Conservation (phyloP, 2,888 invertebrate species). For the Drosophila merina region DNA sequence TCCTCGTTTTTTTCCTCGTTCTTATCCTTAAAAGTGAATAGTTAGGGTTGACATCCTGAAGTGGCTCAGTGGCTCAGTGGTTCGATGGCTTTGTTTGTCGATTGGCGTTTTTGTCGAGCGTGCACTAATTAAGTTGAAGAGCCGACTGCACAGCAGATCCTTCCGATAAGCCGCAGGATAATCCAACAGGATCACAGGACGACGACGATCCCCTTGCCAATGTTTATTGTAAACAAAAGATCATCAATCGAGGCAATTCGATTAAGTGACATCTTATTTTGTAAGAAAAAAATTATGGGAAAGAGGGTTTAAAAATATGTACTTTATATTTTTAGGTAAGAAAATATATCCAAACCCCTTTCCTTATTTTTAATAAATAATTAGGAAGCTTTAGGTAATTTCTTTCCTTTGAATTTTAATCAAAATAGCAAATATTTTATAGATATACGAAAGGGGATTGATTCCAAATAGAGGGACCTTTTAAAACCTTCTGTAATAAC, state of each 20-base stretch:
- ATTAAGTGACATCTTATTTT: neutral
- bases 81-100: constrained; percentile 41
- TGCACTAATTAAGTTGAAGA: constrained; percentile 67
- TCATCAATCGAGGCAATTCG: neutral
- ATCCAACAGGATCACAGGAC: constrained; percentile 10
- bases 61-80: constrained; percentile 36
- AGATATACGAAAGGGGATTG: no score
- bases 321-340: neutral
- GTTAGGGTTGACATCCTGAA: constrained; percentile 68
- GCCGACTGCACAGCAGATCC: constrained; percentile 53
- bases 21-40: constrained; percentile 1
- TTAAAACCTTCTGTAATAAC: neutral
- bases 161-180: constrained; percentile 45
- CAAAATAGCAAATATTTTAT: no score
- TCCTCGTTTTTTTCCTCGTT: neutral
- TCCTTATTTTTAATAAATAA: no score
- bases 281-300: neutral
- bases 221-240: neutral
- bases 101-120: constrained; percentile 65
- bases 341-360: no score
- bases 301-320: neutral
- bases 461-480: no score
- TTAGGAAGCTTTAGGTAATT: no score
- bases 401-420: no score
- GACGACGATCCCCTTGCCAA: neutral